Evolutionary conservation across 2,888 invertebrate genomes (phyloP).

Genomic region (Pristionchus arcanus): DNA sequence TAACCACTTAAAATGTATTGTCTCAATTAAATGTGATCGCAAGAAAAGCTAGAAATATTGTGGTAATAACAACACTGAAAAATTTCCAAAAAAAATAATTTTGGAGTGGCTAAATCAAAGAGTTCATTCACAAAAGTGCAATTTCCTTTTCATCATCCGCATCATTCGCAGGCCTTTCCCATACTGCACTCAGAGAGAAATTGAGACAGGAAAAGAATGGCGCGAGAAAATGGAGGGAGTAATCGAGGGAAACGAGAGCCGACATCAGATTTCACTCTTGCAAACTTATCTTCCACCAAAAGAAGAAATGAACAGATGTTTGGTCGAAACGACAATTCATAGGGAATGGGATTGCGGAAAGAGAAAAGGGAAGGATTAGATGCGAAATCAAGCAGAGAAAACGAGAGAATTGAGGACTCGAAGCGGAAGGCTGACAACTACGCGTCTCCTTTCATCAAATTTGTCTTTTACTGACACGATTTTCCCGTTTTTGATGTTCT

Average conservation of each 20-base stretch:
- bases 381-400: background rate
- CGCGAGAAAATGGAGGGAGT: constrained; percentile 3
- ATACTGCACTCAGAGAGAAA: constrained; percentile 4
- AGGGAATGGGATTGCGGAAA: background rate
- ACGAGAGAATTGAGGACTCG: background rate
- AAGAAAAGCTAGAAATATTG: too few species aligned
- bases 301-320: background rate
- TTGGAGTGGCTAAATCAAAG: too few species aligned
- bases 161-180: background rate
- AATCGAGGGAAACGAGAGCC: background rate
- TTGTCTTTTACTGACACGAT: background rate
- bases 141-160: background rate
- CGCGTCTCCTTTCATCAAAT: constrained; percentile 23
- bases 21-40: too few species aligned
- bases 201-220: constrained; percentile 29
- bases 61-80: too few species aligned
- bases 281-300: background rate
- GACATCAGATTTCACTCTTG: constrained; percentile 7
- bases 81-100: too few species aligned
- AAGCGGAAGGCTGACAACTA: background rate
- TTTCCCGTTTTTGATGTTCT: background rate
- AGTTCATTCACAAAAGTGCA: too few species aligned
- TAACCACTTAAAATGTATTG: too few species aligned
- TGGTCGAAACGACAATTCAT: background rate
- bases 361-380: constrained; percentile 20